phyloP scores from a whole-genome alignment of 1,140 invertebrate species.

The Galendromus occidentalis region DNA sequence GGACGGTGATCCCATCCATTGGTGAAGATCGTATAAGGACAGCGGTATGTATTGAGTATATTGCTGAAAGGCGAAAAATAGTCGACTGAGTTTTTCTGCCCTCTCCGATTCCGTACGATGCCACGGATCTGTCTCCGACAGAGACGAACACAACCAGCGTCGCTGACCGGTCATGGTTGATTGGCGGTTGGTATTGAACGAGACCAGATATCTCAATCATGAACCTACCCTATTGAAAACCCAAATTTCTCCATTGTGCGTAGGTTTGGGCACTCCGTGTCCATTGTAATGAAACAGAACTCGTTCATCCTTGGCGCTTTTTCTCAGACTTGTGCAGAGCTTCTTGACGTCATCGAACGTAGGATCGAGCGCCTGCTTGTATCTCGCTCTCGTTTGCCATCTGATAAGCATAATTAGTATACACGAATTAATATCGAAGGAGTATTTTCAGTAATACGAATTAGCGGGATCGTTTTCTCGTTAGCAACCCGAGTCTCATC shows the following conservation, averaged over 20 bases:
- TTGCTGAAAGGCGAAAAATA: constrained; percentile 37
- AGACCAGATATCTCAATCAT: too few species aligned
- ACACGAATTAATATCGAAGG: too few species aligned
- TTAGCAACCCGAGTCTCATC: too few species aligned
- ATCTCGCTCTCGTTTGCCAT: constrained; percentile 89
- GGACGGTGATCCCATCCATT: constrained; percentile 95
- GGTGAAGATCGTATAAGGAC: constrained; percentile 91
- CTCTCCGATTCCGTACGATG: too few species aligned
- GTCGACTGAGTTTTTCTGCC: too few species aligned
- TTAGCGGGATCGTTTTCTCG: too few species aligned
- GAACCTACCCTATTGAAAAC: constrained; percentile 87
- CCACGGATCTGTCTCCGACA: too few species aligned
- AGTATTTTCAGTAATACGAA: too few species aligned
- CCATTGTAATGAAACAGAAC: constrained; percentile 99
- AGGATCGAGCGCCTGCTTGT: constrained; percentile 88
- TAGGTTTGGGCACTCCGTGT: constrained; percentile 94
- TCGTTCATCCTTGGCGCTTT: constrained; percentile 95
- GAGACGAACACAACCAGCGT: too few species aligned
- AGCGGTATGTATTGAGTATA: constrained; percentile 98
- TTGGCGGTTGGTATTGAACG: too few species aligned
- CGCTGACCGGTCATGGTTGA: too few species aligned
- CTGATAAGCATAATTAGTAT: constrained; percentile 29
- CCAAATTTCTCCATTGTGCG: constrained; percentile 97
- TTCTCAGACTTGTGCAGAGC: constrained; percentile 73
- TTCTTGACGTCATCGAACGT: constrained; percentile 96